Evolutionary conservation across 1,140 invertebrate species (phyloP).

Genomic region (Heliconius melpomene): DNA sequence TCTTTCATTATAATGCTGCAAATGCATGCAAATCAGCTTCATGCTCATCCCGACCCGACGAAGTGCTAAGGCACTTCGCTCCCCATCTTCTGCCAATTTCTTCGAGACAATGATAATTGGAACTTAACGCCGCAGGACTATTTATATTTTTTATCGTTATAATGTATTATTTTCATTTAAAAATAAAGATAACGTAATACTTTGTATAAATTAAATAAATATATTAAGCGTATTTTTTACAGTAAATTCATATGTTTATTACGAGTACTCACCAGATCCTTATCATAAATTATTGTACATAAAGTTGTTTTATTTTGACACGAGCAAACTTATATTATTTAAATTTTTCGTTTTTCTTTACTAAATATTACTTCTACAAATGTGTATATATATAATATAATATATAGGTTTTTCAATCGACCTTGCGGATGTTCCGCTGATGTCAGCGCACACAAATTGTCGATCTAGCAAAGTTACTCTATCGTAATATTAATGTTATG

Average conservation of each 20-base stretch:
- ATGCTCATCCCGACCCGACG: no score
- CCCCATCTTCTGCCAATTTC: no score
- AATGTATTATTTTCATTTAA: background rate
- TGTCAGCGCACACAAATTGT: constrained; percentile 10
- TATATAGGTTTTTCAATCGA: constrained; percentile 1
- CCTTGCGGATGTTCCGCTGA: constrained; percentile 27
- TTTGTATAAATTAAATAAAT: no score
- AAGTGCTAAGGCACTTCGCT: no score
- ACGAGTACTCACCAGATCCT: background rate
- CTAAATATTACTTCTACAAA: background rate
- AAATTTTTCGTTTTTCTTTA: background rate
- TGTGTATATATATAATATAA: background rate
- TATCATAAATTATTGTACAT: background rate
- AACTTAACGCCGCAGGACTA: no score
- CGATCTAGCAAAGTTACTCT: background rate
- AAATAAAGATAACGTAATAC: no score
- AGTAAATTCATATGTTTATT: background rate
- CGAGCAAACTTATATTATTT: background rate
- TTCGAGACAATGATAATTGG: no score
- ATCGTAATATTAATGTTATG: background rate
- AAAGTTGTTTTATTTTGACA: background rate
- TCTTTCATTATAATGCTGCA: no score
- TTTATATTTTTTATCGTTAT: no score
- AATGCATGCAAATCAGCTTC: no score
- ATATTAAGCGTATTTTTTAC: background rate